Evolutionary conservation across 2,113 vertebrate species (phyloP).

Genomic region (Stegastes partitus): DNA sequence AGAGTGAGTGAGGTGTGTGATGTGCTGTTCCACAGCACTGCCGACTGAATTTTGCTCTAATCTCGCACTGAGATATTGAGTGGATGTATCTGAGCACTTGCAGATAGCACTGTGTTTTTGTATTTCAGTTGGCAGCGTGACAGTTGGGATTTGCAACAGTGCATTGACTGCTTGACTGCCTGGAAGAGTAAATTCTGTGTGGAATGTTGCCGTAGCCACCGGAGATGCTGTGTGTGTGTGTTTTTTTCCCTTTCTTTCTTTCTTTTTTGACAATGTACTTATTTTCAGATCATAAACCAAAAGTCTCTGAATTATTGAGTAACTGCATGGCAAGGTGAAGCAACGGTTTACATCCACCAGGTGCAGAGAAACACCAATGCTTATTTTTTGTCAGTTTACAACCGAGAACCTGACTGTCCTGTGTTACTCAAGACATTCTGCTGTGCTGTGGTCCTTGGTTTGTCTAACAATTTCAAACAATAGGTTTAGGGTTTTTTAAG

Average conservation of each 20-base stretch:
- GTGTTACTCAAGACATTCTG: neutral
- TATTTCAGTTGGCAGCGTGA: slow-evolving; percentile 35
- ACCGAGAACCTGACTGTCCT: neutral
- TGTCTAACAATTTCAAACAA: neutral
- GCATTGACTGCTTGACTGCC: slow-evolving; percentile 38
- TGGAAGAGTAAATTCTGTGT: slow-evolving; percentile 31
- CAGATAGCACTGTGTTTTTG: slow-evolving; percentile 15
- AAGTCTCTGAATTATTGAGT: neutral
- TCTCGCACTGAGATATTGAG: slow-evolving; percentile 35
- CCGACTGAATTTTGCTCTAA: neutral
- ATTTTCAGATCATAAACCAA: neutral
- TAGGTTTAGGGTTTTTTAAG: too few relatives aligned
- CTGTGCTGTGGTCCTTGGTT: neutral
- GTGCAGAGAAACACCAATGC: neutral
- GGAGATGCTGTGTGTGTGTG: neutral
- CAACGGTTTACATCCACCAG: neutral
- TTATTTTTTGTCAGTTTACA: neutral
- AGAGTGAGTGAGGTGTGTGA: slow-evolving; percentile 14
- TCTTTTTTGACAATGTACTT: neutral
- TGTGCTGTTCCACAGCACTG: slow-evolving; percentile 18
- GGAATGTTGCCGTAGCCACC: neutral
- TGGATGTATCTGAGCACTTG: neutral
- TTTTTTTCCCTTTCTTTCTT: neutral
- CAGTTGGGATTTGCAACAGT: slow-evolving; percentile 32
- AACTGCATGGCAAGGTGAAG: neutral